Base-by-base conservation (phyloP, 2,797 vertebrate genomes). In the Graptemys geographica region DNA sequence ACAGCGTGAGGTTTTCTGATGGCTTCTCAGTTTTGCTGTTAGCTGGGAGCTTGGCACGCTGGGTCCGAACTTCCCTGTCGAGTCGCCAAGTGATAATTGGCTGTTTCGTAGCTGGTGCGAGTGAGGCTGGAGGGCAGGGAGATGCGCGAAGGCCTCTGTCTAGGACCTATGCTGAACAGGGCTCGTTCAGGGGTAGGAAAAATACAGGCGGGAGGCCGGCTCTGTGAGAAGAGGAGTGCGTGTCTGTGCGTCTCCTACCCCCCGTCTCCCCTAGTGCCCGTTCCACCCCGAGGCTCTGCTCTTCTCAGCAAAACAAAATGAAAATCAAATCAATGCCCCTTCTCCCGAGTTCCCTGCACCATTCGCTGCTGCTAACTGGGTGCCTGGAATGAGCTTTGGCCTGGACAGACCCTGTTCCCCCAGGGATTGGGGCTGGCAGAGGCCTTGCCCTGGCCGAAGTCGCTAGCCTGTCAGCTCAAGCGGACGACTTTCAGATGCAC, bases 361-460 rank as follows among this genome's bases (percentile, higher is more conserved):
- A 31, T 62, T 62, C 28, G 13, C 56, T 59, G 51, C 51, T 51
- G 51, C 51, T 51, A 51, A 51, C 51, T 51, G 51, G 57, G 57
- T 16, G 33, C 16, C 5, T 18, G 62, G 59, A 62, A 33, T 16
- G 13, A 62, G 56, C 8, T 27, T 27, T 27, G 56, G 56, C 56
- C 56, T 57, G 11, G 25, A 27, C 23, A 11, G 10, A 59, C 57
- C 57, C 57, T 6, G 41, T 49, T 16, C 4, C 47, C 21, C 5
- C 0, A 1, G 62, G n/a, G 0, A 0, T 7, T 4, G 56, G 87
- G 83, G 19, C 44, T 23, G 27, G 51, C 31, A 5, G 57, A 16
- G 33, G 62, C 31, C 15, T 33, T 33, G 13, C 28, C 59, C 15
- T 33, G 59, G 19, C 62, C 8, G 18, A 33, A 65, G 62, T n/a